Evolutionary conservation across 2,888 invertebrate species (phyloP).

Genomic region (Odontocerum albicorne): DNA sequence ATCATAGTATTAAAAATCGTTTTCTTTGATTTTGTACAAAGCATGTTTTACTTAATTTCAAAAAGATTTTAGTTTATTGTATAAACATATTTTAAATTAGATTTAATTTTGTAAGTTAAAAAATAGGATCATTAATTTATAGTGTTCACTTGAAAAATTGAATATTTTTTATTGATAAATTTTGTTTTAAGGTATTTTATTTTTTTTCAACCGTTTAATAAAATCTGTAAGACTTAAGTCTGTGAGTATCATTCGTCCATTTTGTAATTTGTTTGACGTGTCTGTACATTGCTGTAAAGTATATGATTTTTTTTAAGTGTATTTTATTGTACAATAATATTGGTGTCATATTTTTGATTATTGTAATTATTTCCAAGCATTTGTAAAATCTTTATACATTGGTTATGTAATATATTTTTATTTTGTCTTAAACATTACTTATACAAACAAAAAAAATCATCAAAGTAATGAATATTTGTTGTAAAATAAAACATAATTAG

Average conservation of each 20-base stretch:
- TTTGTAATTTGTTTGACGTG: constrained; percentile 17
- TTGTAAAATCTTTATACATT: constrained; percentile 7
- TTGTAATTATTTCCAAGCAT: constrained; percentile 16
- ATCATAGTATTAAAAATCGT: no score
- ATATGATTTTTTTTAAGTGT: constrained; percentile 13
- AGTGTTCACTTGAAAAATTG: no score
- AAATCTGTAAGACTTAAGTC: constrained; percentile 14
- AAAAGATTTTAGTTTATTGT: no score
- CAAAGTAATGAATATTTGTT: no score
- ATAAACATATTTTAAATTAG: no score
- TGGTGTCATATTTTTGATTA: constrained; percentile 21
- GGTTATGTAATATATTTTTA: constrained; percentile 15
- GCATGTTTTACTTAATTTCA: no score
- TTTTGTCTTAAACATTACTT: no score
- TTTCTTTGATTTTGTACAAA: no score
- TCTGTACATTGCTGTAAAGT: constrained; percentile 29
- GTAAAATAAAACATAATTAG: no score
- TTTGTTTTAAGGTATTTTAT: background rate
- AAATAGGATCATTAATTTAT: no score
- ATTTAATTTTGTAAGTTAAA: no score
- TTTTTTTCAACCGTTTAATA: background rate
- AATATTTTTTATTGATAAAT: constrained; percentile 1
- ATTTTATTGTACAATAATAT: constrained; percentile 16
- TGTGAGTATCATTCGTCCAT: constrained; percentile 32
- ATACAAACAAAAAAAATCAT: no score